phyloP scores from a whole-genome alignment of 2,113 vertebrate species.

The Sceloporus tristichus region DNA sequence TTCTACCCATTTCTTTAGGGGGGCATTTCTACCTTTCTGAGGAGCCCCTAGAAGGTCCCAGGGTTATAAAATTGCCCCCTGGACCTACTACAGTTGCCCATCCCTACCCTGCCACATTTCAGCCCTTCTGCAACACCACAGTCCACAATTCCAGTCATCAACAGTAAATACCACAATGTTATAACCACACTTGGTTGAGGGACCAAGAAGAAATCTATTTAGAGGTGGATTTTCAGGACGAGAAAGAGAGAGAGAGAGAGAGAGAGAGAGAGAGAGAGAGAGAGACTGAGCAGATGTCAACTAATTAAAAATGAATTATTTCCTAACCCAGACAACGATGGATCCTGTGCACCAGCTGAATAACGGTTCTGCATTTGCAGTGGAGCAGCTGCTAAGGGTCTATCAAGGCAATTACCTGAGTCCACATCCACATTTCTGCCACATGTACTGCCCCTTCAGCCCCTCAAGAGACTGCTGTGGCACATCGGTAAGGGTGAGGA shows the following conservation, averaged over 20 bases:
- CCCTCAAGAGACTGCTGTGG: not conserved
- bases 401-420: not conserved
- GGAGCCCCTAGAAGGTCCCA: too few relatives aligned
- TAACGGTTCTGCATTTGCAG: not conserved
- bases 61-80: too few relatives aligned
- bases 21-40: too few relatives aligned
- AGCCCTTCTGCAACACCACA: not conserved
- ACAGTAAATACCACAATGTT: not conserved
- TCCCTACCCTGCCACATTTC: not conserved
- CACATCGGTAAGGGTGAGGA: too few relatives aligned
- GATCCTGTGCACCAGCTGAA: too few relatives aligned
- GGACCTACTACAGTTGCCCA: not conserved
- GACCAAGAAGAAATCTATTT: not conserved
- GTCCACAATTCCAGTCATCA: not conserved
- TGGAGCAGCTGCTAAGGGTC: conserved; percentile 16
- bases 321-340: too few relatives aligned
- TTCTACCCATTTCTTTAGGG: too few relatives aligned
- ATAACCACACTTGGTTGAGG: too few relatives aligned
- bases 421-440: not conserved
- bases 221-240: not conserved
- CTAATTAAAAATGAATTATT: not conserved
- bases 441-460: not conserved
- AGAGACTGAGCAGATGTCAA: not conserved
- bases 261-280: not conserved
- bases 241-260: too few relatives aligned